Evolutionary conservation across 2,888 invertebrate genomes (phyloP).

Genomic region (Heliconius ethilla): DNA sequence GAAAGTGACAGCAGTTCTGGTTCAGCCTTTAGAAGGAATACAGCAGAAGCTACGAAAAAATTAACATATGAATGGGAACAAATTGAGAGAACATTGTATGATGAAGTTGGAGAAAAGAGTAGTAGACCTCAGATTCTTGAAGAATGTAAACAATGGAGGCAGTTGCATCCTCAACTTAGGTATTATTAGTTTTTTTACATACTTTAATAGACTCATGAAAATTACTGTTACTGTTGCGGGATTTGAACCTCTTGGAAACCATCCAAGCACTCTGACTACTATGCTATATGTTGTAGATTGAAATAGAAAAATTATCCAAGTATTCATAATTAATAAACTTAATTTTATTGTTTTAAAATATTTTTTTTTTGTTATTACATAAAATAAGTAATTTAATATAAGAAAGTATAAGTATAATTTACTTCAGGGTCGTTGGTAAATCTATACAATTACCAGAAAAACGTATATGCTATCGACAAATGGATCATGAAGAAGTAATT

Average conservation of each 20-base stretch:
- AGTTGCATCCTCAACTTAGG: conserved; percentile 82
- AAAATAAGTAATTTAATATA: too few species aligned
- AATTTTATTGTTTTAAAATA: background rate
- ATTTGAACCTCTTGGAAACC: too few species aligned
- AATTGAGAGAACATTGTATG: conserved; percentile 81
- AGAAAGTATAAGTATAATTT: background rate
- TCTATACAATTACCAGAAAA: conserved; percentile 66
- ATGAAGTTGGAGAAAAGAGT: conserved; percentile 78
- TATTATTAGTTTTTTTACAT: conserved; percentile 47
- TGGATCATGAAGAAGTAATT: conserved; percentile 74
- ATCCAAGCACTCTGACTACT: too few species aligned
- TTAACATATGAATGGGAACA: conserved; percentile 81
- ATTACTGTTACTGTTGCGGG: too few species aligned
- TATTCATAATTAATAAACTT: background rate
- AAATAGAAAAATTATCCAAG: background rate
- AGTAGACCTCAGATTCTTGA: conserved; percentile 76
- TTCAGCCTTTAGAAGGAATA: conserved; percentile 74
- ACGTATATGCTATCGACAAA: conserved; percentile 60
- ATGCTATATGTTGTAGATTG: background rate
- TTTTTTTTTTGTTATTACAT: too few species aligned
- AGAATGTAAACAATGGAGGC: conserved; percentile 83
- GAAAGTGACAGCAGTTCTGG: conserved; percentile 81
- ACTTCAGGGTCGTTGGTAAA: conserved; percentile 70
- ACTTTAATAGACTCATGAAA: background rate
- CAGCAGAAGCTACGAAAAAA: conserved; percentile 76